A percentile compares a stretch with the other conserved stretches of the same genome.
These are phyloP conservation scores for Platalea minor DNA, from an alignment of 2,797 vertebrate genomes.

Conservation along the genomic window DNA sequence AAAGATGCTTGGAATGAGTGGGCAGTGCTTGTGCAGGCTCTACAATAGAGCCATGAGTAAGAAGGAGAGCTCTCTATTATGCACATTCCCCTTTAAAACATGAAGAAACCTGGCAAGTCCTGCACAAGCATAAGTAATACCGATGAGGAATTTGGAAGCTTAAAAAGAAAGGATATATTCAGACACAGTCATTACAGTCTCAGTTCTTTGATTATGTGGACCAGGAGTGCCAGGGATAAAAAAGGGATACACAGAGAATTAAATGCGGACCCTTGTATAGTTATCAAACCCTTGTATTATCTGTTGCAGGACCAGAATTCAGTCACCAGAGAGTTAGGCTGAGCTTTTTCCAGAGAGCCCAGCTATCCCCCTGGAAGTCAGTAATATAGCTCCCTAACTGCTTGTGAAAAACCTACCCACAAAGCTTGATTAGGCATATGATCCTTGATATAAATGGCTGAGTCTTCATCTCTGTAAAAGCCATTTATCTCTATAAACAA, in stretches of 20 bases:
- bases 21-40: background rate
- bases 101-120: background rate
- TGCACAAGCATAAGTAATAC: background rate
- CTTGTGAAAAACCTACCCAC: background rate
- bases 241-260: background rate
- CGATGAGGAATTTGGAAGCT: background rate
- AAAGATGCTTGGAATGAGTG: background rate
- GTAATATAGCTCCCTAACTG: background rate
- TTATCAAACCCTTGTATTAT: background rate
- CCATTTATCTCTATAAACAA: background rate
- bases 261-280: background rate
- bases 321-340: background rate
- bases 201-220: slow-evolving; percentile 4
- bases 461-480: background rate
- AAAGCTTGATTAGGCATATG: background rate
- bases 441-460: background rate
- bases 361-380: background rate
- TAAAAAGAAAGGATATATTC: slow-evolving; percentile 26
- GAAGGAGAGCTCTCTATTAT: background rate
- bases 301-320: background rate
- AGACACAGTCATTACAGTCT: background rate
- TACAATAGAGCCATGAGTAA: background rate
- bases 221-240: background rate
- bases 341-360: background rate
- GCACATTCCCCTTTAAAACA: background rate